A percentile compares a stretch with the other conserved stretches of the same genome.
Evolutionary conservation across 2,888 invertebrate species (phyloP).

Genomic region (Scrobipalpa atriplicella): DNA sequence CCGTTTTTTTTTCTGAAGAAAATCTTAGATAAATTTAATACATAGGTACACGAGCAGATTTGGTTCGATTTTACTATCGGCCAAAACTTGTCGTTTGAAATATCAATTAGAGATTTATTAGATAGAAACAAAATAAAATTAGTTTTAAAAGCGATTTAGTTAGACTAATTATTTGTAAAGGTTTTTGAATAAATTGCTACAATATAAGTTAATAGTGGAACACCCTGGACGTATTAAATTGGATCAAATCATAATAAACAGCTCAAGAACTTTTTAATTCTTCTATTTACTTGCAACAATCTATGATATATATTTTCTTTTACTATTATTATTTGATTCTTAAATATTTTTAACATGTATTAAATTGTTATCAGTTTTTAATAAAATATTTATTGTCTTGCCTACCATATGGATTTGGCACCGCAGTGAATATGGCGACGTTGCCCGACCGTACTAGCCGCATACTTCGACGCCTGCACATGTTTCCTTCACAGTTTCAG

Average conservation of each 20-base stretch:
- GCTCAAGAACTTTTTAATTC: background rate
- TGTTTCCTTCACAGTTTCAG: background rate
- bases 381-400: too few relatives aligned
- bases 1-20: background rate
- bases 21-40: background rate
- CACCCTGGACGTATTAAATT: background rate
- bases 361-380: too few relatives aligned
- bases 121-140: background rate
- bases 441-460: constrained; percentile 17
- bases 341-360: too few relatives aligned
- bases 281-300: too few relatives aligned
- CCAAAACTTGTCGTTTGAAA: too few relatives aligned
- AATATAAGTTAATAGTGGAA: background rate
- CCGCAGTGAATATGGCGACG: background rate
- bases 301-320: too few relatives aligned
- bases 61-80: too few relatives aligned
- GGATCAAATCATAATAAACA: background rate
- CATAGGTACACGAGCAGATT: background rate
- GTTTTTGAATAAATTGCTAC: too few relatives aligned
- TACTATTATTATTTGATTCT: too few relatives aligned
- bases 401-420: too few relatives aligned
- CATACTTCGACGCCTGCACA: too few relatives aligned
- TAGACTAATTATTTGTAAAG: background rate
- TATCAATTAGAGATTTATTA: background rate
- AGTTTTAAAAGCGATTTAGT: background rate